Conservation (phyloP, 2,888 invertebrate genomes). For the Lapara coniferarum region DNA sequence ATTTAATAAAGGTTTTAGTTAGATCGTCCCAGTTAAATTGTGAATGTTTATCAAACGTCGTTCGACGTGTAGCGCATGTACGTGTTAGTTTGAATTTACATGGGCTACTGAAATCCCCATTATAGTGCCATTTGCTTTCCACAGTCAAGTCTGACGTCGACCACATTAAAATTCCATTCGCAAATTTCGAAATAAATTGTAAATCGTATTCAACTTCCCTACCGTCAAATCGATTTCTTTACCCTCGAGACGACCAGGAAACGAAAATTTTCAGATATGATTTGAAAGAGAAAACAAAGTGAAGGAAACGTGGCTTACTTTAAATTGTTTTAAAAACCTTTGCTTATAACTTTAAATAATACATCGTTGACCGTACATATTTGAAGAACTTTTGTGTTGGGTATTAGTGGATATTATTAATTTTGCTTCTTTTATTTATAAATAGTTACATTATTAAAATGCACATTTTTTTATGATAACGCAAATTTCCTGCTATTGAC, state of each 20-base stretch:
- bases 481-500: too few species aligned
- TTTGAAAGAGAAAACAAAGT: constrained; percentile 53
- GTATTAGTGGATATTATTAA: background rate
- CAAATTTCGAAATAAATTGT: constrained; percentile 67
- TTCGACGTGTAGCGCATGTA: constrained; percentile 15
- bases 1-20: background rate
- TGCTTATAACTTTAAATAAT: constrained; percentile 37
- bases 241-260: constrained; percentile 51
- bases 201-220: constrained; percentile 59
- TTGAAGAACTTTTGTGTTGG: constrained; percentile 33
- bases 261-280: constrained; percentile 55
- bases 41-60: constrained; percentile 14
- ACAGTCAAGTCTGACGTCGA: constrained; percentile 34
- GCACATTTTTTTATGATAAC: too few species aligned
- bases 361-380: constrained; percentile 36
- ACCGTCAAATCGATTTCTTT: constrained; percentile 67
- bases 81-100: constrained; percentile 47
- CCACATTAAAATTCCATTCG: constrained; percentile 63
- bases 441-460: too few species aligned
- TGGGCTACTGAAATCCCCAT: constrained; percentile 46
- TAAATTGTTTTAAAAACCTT: constrained; percentile 51
- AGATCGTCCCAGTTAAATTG: background rate
- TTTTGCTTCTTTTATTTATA: background rate
- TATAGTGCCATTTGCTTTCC: constrained; percentile 40
- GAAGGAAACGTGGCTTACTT: constrained; percentile 40